Evolutionary conservation across 1,140 invertebrate genomes (phyloP).

Genomic region (Daktulosphaira vitifoliae): DNA sequence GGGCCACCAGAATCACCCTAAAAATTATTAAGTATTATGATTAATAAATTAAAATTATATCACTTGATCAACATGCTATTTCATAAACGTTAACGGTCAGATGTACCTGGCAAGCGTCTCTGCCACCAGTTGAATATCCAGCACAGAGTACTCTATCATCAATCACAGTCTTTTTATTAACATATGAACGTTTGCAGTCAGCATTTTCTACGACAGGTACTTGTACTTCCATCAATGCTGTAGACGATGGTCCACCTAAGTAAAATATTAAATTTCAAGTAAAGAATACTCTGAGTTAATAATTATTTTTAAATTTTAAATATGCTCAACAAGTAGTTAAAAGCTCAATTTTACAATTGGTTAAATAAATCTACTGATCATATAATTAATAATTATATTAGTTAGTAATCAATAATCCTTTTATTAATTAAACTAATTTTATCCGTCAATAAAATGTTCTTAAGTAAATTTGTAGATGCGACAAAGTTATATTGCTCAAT

Average conservation of each 20-base stretch:
- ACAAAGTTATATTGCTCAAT: too few relatives aligned
- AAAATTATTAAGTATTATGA: too few relatives aligned
- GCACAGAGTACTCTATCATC: slow-evolving; percentile 51
- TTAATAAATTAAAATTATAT: too few relatives aligned
- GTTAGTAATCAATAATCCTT: background rate
- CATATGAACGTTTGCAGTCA: slow-evolving; percentile 54
- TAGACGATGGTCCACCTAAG: slow-evolving; percentile 55
- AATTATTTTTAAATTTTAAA: background rate
- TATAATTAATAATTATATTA: background rate
- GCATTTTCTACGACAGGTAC: slow-evolving; percentile 57
- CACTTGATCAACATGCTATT: too few relatives aligned
- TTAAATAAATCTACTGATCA: background rate
- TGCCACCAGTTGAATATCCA: slow-evolving; percentile 52
- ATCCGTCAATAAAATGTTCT: too few relatives aligned
- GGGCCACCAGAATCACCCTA: slow-evolving; percentile 79
- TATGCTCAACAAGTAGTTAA: background rate
- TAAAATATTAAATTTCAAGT: slow-evolving; percentile 35
- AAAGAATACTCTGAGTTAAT: background rate
- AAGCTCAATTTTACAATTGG: too few relatives aligned
- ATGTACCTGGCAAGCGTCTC: slow-evolving; percentile 62
- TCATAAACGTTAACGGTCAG: background rate
- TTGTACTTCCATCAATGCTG: slow-evolving; percentile 56
- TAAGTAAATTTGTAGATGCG: too few relatives aligned
- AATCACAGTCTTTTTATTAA: slow-evolving; percentile 33
- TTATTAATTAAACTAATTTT: background rate